These are phyloP conservation scores for Pristionchus arcanus DNA, from an alignment of 2,888 invertebrate species.

Conservation along the genomic window DNA sequence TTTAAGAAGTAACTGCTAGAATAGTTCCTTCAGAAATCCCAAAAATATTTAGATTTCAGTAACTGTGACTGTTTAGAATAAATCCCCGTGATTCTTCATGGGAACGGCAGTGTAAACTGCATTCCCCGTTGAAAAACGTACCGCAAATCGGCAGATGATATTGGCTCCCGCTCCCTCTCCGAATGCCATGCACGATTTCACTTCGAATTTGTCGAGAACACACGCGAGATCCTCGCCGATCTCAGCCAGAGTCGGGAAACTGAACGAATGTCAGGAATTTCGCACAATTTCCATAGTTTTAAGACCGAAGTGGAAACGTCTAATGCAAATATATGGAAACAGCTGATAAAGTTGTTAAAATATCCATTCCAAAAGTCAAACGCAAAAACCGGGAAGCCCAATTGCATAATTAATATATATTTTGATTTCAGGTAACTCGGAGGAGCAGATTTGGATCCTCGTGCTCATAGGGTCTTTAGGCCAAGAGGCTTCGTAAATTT, in stretches of 20 bases:
- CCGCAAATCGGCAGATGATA: slow-evolving; percentile 89
- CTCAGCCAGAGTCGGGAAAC: slow-evolving; percentile 89
- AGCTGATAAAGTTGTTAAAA: too few relatives aligned
- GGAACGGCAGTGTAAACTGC: background rate
- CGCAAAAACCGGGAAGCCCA: too few relatives aligned
- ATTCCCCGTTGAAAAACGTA: slow-evolving; percentile 71
- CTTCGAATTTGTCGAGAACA: slow-evolving; percentile 88
- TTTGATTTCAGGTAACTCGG: too few relatives aligned
- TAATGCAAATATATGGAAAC: too few relatives aligned
- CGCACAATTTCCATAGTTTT: too few relatives aligned
- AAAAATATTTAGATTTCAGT: background rate
- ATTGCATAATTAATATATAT: too few relatives aligned
- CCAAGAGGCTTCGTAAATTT: too few relatives aligned
- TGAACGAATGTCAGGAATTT: slow-evolving; percentile 69
- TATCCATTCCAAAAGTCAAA: too few relatives aligned
- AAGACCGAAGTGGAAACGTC: too few relatives aligned
- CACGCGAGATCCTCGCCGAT: slow-evolving; percentile 89
- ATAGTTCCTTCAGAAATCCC: background rate
- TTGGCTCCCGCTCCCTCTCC: slow-evolving; percentile 93
- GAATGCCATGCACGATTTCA: slow-evolving; percentile 88
- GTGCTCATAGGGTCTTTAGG: too few relatives aligned
- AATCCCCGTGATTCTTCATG: background rate
- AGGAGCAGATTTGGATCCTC: too few relatives aligned
- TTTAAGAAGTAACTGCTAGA: background rate
- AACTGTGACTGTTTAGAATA: too few relatives aligned